A percentile compares a stretch with the other conserved stretches of the same genome.
phyloP scores from a whole-genome alignment of 2,113 vertebrate species.

The Clarias gariepinus region DNA sequence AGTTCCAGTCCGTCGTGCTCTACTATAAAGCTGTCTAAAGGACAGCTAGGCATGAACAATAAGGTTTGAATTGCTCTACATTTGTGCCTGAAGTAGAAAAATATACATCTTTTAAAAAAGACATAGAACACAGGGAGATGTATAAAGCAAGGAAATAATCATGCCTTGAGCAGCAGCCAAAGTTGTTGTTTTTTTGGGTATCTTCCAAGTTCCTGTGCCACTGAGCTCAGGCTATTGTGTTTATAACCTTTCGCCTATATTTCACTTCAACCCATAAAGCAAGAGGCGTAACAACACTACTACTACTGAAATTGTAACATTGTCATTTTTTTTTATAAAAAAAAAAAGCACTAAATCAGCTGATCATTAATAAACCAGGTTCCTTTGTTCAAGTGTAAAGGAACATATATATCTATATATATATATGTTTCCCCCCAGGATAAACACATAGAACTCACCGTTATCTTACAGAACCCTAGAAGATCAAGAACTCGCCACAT shows the following conservation, averaged over 20 bases:
- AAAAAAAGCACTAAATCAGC: no score
- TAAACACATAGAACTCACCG: no score
- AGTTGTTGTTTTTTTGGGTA: background rate
- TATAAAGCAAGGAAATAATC: background rate
- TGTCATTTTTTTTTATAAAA: no score
- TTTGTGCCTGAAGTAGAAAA: background rate
- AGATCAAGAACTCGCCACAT: no score
- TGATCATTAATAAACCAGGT: no score
- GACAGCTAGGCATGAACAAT: background rate
- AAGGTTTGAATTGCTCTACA: background rate
- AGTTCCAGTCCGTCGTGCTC: background rate
- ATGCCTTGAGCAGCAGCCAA: no score
- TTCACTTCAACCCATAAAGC: background rate
- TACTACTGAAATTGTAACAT: background rate
- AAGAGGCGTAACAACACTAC: background rate
- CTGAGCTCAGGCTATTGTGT: constrained; percentile 28
- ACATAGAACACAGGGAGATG: background rate
- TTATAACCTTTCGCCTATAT: constrained; percentile 67
- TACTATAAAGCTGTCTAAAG: background rate
- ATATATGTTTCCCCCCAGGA: no score
- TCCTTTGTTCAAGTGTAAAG: no score
- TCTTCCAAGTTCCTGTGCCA: constrained; percentile 23
- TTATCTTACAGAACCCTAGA: no score
- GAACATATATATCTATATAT: no score
- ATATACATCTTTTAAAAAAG: background rate